Evolutionary conservation across 2,888 invertebrate genomes (phyloP).

Genomic region (Plusia festucae): DNA sequence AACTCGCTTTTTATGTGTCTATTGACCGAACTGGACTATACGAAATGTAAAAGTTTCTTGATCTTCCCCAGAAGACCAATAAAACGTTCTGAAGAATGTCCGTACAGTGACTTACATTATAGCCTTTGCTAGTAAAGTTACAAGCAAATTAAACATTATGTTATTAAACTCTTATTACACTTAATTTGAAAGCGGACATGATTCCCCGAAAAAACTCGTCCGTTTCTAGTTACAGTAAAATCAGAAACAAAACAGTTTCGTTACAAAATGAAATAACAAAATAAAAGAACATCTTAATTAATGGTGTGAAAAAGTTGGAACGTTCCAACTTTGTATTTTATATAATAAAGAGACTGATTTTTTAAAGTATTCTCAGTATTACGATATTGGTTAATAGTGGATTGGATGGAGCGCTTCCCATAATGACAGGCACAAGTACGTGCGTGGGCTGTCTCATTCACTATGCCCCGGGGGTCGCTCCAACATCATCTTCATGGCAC

Average conservation of each 20-base stretch:
- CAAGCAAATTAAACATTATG: slow-evolving; percentile 48
- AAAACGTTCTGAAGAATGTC: slow-evolving; percentile 61
- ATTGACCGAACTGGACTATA: slow-evolving; percentile 58
- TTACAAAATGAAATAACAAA: slow-evolving; percentile 18
- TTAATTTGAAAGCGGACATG: slow-evolving; percentile 37
- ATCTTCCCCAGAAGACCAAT: slow-evolving; percentile 62
- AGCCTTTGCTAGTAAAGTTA: slow-evolving; percentile 44
- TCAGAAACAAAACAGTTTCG: slow-evolving; percentile 15
- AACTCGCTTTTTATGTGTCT: slow-evolving; percentile 60
- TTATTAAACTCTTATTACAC: slow-evolving; percentile 24
- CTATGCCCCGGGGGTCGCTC: slow-evolving; percentile 45
- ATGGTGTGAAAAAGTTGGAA: slow-evolving; percentile 7
- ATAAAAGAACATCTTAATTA: slow-evolving; percentile 11
- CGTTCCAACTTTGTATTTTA: slow-evolving; percentile 1
- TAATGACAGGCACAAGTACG: slow-evolving; percentile 51
- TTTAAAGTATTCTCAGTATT: slow-evolving; percentile 11
- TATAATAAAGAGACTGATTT: slow-evolving; percentile 9
- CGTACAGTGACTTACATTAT: slow-evolving; percentile 50
- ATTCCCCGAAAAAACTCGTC: slow-evolving; percentile 13
- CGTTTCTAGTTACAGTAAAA: slow-evolving; percentile 25
- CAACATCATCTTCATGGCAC: slow-evolving; percentile 57
- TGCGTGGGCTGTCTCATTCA: slow-evolving; percentile 47
- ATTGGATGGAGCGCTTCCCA: slow-evolving; percentile 34
- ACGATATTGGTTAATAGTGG: slow-evolving; percentile 43
- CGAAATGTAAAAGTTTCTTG: slow-evolving; percentile 64